Evolutionary conservation across 2,888 invertebrate species (phyloP).

Genomic region (Leucania comma): DNA sequence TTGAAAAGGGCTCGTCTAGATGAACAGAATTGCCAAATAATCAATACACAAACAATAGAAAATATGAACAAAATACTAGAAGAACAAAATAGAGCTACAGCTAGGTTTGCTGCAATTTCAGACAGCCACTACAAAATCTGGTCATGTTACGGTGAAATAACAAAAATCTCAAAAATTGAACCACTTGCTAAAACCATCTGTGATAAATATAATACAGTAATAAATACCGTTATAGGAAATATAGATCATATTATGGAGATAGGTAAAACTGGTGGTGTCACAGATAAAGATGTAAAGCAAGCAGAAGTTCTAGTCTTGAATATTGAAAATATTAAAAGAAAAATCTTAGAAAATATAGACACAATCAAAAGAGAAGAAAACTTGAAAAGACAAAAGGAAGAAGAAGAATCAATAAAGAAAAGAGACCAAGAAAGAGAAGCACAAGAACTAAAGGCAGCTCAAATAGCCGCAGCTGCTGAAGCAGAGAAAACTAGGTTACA

Average conservation of each 20-base stretch:
- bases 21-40: slow-evolving; percentile 84
- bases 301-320: slow-evolving; percentile 88
- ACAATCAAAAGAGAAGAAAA: slow-evolving; percentile 73
- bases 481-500: slow-evolving; percentile 63
- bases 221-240: slow-evolving; percentile 82
- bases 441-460: slow-evolving; percentile 67
- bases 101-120: slow-evolving; percentile 89
- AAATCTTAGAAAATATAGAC: slow-evolving; percentile 82
- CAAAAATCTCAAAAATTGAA: slow-evolving; percentile 84
- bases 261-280: slow-evolving; percentile 82
- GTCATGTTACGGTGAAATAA: slow-evolving; percentile 90
- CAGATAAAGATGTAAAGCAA: slow-evolving; percentile 89
- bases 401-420: slow-evolving; percentile 74
- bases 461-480: slow-evolving; percentile 66
- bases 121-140: slow-evolving; percentile 91
- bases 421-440: slow-evolving; percentile 79
- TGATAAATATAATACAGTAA: slow-evolving; percentile 82
- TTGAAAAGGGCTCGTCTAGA: slow-evolving; percentile 85
- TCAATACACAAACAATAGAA: slow-evolving; percentile 83
- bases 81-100: slow-evolving; percentile 86
- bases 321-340: slow-evolving; percentile 86
- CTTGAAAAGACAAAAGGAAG: slow-evolving; percentile 73
- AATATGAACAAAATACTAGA: slow-evolving; percentile 88
- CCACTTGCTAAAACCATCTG: slow-evolving; percentile 81
- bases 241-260: slow-evolving; percentile 86